Conservation (phyloP, 2,113 vertebrate genomes). For the Gulo gulo region DNA sequence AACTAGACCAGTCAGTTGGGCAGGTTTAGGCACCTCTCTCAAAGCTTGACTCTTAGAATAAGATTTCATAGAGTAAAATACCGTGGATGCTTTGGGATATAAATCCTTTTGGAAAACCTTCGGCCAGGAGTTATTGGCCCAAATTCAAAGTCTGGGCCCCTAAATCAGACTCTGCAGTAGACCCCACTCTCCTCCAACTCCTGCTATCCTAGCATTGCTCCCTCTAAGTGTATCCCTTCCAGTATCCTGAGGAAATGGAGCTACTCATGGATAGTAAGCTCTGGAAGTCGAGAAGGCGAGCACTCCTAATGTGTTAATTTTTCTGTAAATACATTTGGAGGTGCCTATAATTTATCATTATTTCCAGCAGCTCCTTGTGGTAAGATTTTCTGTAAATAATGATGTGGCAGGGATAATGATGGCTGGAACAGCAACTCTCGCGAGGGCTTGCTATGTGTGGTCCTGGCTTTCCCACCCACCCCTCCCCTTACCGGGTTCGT, state of each 20-base stretch:
- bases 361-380: not conserved
- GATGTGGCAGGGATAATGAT: not conserved
- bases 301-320: not conserved
- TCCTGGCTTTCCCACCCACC: not conserved
- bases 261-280: not conserved
- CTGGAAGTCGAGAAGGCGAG: not conserved
- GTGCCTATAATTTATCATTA: not conserved
- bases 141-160: not conserved
- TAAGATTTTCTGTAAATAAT: slow-evolving; percentile 17
- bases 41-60: not conserved
- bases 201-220: not conserved
- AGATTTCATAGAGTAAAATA: not conserved
- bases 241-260: not conserved
- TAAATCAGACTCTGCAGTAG: not conserved
- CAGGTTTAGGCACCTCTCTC: not conserved
- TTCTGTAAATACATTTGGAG: not conserved
- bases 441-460: not conserved
- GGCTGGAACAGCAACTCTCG: not conserved
- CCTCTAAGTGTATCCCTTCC: not conserved
- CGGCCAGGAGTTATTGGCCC: not conserved
- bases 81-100: not conserved
- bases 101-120: not conserved
- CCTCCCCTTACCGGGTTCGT: not conserved
- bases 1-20: slow-evolving; percentile 2
- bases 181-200: not conserved